Evolutionary conservation across 2,797 vertebrate species (phyloP), one percentile per base, ranked within the genome.

Genomic region (Champsocephalus esox): DNA sequence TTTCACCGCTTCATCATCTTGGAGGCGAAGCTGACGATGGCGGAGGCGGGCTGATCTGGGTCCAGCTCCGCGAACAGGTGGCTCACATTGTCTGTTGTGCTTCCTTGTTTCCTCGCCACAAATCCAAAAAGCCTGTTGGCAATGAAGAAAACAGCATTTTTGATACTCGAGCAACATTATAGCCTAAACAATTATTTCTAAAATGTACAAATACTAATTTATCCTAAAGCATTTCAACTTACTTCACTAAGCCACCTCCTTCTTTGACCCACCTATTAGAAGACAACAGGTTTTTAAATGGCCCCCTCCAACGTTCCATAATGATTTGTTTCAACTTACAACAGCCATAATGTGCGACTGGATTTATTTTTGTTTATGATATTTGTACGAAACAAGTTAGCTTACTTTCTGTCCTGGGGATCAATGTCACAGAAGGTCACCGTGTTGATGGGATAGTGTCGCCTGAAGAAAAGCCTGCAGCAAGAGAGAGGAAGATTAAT

Each of bases 41-140:
- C 97, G 0, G 95, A 93, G 70, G 98, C 98, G 0, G 97, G 97
- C 89, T 99, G 97, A 70, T 96, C 96, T 0, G 96, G 96, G 77
- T 99, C 98, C 79, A 98, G 94, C 93, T 99, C 98, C 0, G 98
- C 97, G n/a, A 99, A 99, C 86, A 99, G 96, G 92, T 99, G 98
- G 91, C 97, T 98, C 79, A 99, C 93, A n/a, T 99, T 99, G 95
- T 99, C 98, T 9, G 97, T 98, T 89, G 96, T 97, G 94, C 98
- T 99, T 91, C 98, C 98, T 94, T 99, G 98, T 91, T 99, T 99
- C 89, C 98, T 92, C 19, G 98, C 98, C 61, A 99, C 97, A 0
- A 99, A 99, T 79, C 98, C 98, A 0, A 99, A 99, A 64, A 99
- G 94, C 92, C 98, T 99, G 82, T 4, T 1, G 28, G 38, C 74